Percentiles rank a stretch among this genome's conserved stretches.
Evolutionary conservation across 1,140 invertebrate species (phyloP).

Genomic region (Tetramorium simillimum): DNA sequence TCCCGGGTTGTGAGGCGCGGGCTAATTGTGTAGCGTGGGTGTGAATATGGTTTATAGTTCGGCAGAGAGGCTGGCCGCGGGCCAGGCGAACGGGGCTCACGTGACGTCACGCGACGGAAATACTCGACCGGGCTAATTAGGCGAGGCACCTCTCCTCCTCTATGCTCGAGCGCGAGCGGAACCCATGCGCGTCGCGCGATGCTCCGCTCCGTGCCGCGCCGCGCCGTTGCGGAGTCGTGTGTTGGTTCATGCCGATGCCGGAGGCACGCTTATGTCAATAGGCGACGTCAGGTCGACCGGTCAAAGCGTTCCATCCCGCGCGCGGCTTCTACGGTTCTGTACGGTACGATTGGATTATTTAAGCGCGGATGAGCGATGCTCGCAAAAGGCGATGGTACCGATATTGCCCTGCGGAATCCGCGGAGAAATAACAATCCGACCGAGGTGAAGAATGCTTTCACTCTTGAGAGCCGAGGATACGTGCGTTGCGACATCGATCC

Average conservation of each 20-base stretch:
- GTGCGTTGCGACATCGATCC: not conserved
- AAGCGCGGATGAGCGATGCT: not conserved
- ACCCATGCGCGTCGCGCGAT: conserved; percentile 82
- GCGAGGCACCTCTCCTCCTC: conserved; percentile 80
- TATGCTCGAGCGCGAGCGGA: conserved; percentile 82
- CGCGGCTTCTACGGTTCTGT: not conserved
- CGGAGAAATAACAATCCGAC: not conserved
- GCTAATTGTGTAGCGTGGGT: conserved; percentile 85
- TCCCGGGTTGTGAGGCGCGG: conserved; percentile 73
- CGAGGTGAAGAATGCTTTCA: not conserved
- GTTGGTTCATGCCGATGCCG: not conserved
- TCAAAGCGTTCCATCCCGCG: not conserved
- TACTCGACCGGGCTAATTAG: conserved; percentile 84
- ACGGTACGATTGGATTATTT: not conserved
- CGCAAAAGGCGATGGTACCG: not conserved
- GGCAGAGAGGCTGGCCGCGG: conserved; percentile 82
- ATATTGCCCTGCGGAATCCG: not conserved
- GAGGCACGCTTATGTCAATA: not conserved
- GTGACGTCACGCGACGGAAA: conserved; percentile 85
- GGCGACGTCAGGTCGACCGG: not conserved
- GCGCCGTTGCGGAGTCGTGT: not conserved
- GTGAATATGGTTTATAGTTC: conserved; percentile 85
- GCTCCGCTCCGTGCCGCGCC: conserved; percentile 11
- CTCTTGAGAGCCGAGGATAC: not conserved
- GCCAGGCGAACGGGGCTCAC: conserved; percentile 84